Conservation (phyloP, 2,797 vertebrate genomes). For the Avahi laniger region DNA sequence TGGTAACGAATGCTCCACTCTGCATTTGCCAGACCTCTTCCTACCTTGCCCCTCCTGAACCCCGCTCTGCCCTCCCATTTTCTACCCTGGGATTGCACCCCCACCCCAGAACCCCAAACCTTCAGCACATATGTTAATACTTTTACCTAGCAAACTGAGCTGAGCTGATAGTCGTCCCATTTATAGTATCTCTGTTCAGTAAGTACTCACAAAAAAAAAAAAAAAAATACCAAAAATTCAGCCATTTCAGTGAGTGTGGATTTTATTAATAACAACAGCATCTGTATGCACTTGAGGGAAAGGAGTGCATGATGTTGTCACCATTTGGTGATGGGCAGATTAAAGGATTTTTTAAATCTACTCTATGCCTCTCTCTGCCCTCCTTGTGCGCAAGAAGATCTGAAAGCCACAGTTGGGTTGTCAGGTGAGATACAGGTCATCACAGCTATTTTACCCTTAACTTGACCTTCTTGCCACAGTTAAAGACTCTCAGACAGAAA, state of each 20-base stretch:
- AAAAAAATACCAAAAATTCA: not conserved
- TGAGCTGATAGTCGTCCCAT: not conserved
- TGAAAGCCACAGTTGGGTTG: not conserved
- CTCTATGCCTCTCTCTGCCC: not conserved
- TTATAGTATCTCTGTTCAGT: not conserved
- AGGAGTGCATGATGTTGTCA: not conserved
- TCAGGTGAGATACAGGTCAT: not conserved
- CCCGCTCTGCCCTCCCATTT: not conserved
- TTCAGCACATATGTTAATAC: not conserved
- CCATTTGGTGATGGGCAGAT: not conserved
- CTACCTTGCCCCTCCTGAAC: rapidly evolving
- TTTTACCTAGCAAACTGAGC: not conserved
- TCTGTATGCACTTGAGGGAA: not conserved
- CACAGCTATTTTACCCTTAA: not conserved
- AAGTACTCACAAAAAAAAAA: not conserved
- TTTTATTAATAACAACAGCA: not conserved
- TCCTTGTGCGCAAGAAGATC: not conserved
- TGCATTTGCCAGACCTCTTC: not conserved
- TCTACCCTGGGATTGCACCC: not conserved
- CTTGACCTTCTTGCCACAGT: constrained; percentile 13
- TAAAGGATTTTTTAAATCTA: not conserved
- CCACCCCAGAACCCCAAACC: not conserved
- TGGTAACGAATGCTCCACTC: not conserved
- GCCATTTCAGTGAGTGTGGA: not conserved
- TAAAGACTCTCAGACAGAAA: not conserved